Evolutionary conservation across 1,140 invertebrate genomes (phyloP).

Genomic region (Drosophila kikkawai): DNA sequence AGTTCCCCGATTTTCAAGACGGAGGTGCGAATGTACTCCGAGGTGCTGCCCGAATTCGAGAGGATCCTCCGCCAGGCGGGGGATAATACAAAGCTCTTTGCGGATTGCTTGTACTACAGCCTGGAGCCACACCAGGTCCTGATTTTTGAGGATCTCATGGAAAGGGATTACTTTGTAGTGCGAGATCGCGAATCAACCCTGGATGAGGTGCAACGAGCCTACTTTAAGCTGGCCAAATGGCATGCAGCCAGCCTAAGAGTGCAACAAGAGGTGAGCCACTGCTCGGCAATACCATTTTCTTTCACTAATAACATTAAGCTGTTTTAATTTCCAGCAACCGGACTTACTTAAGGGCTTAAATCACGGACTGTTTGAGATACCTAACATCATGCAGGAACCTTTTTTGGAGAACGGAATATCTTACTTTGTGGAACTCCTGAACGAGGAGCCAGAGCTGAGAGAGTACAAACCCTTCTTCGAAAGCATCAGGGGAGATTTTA

Average conservation of each 20-base stretch:
- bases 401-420: conserved; percentile 46
- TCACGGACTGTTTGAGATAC: conserved; percentile 34
- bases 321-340: conserved; percentile 21
- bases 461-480: conserved; percentile 33
- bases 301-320: neutral
- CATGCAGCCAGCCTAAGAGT: conserved; percentile 69
- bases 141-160: conserved; percentile 66
- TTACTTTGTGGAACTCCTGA: conserved; percentile 45
- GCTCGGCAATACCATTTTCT: too few species aligned
- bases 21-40: conserved; percentile 67
- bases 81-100: conserved; percentile 47
- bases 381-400: conserved; percentile 13
- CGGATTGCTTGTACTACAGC: conserved; percentile 50
- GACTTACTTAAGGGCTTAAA: conserved; percentile 37
- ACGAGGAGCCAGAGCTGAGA: conserved; percentile 17
- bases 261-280: conserved; percentile 37
- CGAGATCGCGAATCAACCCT: conserved; percentile 38
- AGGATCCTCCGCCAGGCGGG: conserved; percentile 45
- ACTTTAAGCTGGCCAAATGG: conserved; percentile 60
- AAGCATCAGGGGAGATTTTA: conserved; percentile 4
- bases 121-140: conserved; percentile 56
- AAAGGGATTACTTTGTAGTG: conserved; percentile 44
- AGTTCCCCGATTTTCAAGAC: conserved; percentile 57
- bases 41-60: conserved; percentile 67
- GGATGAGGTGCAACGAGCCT: conserved; percentile 49